A percentile compares a stretch with the other conserved stretches of the same genome.
Conservation (phyloP, 2,888 invertebrate genomes). For the Drepanosiphum platanoidis region DNA sequence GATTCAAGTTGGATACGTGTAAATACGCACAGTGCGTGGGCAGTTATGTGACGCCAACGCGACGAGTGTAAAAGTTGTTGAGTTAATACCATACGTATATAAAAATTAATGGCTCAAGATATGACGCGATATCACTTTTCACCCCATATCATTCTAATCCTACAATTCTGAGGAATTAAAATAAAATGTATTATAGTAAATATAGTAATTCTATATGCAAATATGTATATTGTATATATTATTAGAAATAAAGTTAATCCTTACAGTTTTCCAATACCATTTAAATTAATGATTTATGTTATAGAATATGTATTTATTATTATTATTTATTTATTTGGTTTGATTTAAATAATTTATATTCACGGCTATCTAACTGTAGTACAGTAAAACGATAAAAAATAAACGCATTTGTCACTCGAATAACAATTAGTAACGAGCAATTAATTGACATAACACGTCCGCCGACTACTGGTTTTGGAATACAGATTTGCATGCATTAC, state of each 20-base stretch:
- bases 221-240: too few relatives aligned
- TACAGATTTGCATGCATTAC: background rate
- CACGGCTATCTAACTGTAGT: too few relatives aligned
- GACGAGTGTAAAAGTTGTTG: background rate
- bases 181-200: too few relatives aligned
- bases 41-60: background rate
- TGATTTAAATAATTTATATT: background rate
- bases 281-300: too few relatives aligned
- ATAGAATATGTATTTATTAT: too few relatives aligned
- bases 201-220: too few relatives aligned
- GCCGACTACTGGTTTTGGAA: background rate
- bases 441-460: background rate
- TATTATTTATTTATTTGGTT: too few relatives aligned
- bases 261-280: too few relatives aligned
- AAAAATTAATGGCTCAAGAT: background rate
- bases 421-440: background rate
- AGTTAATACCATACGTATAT: background rate
- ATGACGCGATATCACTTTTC: too few relatives aligned
- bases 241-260: too few relatives aligned
- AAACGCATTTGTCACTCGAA: background rate
- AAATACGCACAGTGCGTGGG: background rate
- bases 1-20: background rate
- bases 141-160: background rate
- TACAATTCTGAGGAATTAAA: background rate
- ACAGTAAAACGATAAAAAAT: background rate